Evolutionary conservation across 2,113 vertebrate species (phyloP), one percentile per base, ranked within the genome.

Genomic region (Cyprinodon variegatus): DNA sequence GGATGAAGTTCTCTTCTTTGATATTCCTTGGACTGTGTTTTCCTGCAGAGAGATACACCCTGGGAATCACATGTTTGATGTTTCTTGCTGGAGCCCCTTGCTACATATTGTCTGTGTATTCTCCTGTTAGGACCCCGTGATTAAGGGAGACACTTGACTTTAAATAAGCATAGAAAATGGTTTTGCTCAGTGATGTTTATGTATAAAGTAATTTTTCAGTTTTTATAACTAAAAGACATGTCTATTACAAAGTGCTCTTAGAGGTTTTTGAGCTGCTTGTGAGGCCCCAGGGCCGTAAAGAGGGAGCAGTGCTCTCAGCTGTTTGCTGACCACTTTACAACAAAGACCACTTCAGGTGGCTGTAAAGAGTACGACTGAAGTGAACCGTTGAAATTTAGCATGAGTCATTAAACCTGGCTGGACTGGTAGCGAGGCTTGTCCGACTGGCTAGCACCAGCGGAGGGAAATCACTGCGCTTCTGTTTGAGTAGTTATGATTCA

Each of bases 271-370:
- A 86, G 78, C 61, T 79, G 41, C 75, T 76, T 74, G 59, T 62
- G 70, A 77, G 53, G 78, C 53, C 74, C 65, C 63, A 6, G 74
- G 79, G 66, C 69, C 13, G 13, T 84, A 79, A 89, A 87, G 75
- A 70, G 65, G 60, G 5, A 2, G 29, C 63, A 74, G 65, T 66
- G 41, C 76, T 85, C 77, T 70, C 82, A 73, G 86, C 74, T 89
- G 90, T 90, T 91, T 92, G 88, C 83, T 87, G 84, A 87, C 84
- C 83, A 81, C 86, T 90, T 69, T 61, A 80, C 70, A 29, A 36
- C 81, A 66, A 83, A 89, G 89, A 80, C 85, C 82, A 40, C 87
- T 88, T 88, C 83, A 91, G 87, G 80, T 83, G 83, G 70, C 76
- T 82, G 43, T 88, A 86, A 91, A 91, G 71, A 20, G 81, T 38